These are phyloP conservation scores for Mohoua ochrocephala DNA, from an alignment of 2,113 vertebrate species.

Conservation along the genomic window DNA sequence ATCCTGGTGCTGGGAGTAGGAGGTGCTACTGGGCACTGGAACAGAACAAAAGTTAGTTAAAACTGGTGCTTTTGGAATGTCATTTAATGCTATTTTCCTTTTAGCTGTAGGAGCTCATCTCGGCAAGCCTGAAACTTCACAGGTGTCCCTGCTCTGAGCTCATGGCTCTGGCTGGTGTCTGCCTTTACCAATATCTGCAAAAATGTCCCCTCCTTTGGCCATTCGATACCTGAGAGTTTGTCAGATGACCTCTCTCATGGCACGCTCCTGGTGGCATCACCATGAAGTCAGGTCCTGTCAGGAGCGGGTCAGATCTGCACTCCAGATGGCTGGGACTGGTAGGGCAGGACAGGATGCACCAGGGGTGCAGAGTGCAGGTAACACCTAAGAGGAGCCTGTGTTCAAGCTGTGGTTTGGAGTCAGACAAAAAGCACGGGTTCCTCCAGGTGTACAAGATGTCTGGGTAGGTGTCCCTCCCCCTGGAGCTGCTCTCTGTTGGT, in stretches of 20 bases:
- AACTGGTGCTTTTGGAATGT: neutral
- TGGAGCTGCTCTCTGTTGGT: neutral
- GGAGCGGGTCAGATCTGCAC: neutral
- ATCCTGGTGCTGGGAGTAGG: neutral
- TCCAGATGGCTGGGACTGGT: neutral
- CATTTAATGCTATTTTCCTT: neutral
- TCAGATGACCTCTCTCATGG: neutral
- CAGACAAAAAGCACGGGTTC: neutral
- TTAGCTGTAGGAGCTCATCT: neutral
- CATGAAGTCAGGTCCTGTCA: neutral
- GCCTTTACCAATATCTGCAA: neutral
- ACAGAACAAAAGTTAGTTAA: neutral
- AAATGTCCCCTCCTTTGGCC: neutral
- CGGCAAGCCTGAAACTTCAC: neutral
- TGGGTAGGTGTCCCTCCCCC: neutral
- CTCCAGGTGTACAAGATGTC: rapidly evolving
- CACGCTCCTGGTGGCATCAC: neutral
- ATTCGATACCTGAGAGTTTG: neutral
- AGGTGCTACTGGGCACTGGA: neutral
- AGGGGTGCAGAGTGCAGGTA: too few relatives aligned
- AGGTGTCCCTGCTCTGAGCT: neutral
- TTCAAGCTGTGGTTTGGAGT: neutral
- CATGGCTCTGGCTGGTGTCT: neutral
- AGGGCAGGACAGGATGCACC: rapidly evolving
- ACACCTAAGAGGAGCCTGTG: neutral